Base-by-base conservation (phyloP, 2,113 vertebrate genomes). In the Phrynosoma platyrhinos region DNA sequence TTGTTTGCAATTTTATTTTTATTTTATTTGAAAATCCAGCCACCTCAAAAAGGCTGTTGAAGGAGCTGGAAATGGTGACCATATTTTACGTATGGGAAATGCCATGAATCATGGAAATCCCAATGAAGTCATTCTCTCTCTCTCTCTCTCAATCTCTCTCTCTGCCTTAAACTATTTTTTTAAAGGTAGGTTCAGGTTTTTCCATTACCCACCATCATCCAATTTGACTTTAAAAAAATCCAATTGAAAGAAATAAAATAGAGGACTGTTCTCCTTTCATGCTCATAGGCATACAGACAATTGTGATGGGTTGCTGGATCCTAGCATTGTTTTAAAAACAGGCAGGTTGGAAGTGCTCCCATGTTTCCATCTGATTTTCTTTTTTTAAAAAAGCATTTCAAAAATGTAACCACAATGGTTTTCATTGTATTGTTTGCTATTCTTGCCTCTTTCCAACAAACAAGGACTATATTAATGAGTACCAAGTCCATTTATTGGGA, bases 51-150 rank as follows among this genome's bases (percentile, higher is more conserved):
- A 85, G 85, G 62, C 80, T 93, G 87, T 88, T n/a, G 79, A 94
- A 47, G 84, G 69, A 72, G 78, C 77, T 95, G 93, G 94, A 95
- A 94, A 95, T 30, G 64, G 92, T 93, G 96, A 89, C 88, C 23
- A 42, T 74, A 90, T 90, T 89, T 86, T 47, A 87, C n/a, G 55
- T 52, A 93, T 84, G 77, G 89, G 88, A 23, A 95, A 90, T 93
- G 92, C 84, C 92, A 92, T 94, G 93, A 94, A 96, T 95, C 91
- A 93, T 89, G 86, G 92, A 95, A 96, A 96, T 52, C 81, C 69
- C 87, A 85, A 79, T 88, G 91, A 93, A 92, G 82, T 85, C 53
- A 91, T 93, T 92, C 36, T 91, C 92, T 90, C n/a, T 30, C 30
- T 9, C n/a, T 12, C 5, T 25, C 36, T 36, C 91, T n/a, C n/a